Conservation (phyloP, 2,888 invertebrate species). For the Graphium colonna region DNA sequence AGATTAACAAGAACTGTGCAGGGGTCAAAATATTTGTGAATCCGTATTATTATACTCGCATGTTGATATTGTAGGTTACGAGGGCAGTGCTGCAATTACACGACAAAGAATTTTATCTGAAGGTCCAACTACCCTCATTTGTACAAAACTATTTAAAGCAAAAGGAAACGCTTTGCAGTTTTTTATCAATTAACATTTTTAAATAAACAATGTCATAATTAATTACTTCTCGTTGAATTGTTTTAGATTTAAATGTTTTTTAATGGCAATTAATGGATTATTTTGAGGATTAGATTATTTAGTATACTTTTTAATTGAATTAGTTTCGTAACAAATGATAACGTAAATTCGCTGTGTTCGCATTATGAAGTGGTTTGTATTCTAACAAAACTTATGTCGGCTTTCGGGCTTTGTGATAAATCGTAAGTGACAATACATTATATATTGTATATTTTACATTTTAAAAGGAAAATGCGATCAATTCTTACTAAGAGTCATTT, state of each 20-base stretch:
- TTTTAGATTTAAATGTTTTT: background rate
- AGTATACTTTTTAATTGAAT: constrained; percentile 13
- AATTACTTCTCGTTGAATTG: background rate
- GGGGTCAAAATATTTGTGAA: background rate
- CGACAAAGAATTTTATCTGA: background rate
- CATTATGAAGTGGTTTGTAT: constrained; percentile 15
- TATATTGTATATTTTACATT: no score
- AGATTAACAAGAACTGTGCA: background rate
- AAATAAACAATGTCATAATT: background rate
- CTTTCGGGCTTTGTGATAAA: constrained; percentile 11
- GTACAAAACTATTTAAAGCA: constrained; percentile 9
- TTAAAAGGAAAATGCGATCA: no score
- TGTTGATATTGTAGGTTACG: constrained; percentile 1
- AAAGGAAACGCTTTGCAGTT: constrained; percentile 1
- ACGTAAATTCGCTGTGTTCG: constrained; percentile 19
- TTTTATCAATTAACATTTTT: background rate
- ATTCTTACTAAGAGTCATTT: no score
- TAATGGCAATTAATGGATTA: background rate
- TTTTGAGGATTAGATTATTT: constrained; percentile 5
- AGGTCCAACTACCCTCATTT: constrained; percentile 21
- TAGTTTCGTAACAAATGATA: constrained; percentile 19
- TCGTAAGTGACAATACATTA: background rate
- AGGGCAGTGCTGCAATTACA: constrained; percentile 3
- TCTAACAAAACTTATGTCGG: constrained; percentile 12
- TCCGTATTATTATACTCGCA: background rate